Conservation (phyloP, 2,797 vertebrate species). For the Cyprinella venusta region DNA sequence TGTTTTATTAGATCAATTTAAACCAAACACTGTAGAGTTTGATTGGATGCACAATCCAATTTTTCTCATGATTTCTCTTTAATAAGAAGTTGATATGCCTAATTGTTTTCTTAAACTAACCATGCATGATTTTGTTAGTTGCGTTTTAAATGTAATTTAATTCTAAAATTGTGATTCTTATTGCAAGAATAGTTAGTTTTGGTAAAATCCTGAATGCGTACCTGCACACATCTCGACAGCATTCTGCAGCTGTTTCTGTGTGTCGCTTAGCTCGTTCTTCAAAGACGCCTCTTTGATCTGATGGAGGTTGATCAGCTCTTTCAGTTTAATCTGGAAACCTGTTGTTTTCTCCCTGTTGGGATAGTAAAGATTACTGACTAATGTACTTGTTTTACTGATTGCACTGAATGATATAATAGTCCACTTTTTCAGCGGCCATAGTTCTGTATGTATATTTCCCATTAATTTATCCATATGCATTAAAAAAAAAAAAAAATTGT, state of each 20-base stretch:
- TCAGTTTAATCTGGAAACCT: conserved; percentile 65
- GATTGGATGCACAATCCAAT: background rate
- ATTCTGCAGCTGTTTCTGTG: conserved; percentile 66
- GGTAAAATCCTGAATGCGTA: background rate
- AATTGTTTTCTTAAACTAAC: background rate
- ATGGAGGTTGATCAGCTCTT: conserved; percentile 67
- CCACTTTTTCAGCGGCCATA: background rate
- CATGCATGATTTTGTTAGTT: background rate
- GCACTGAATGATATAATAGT: background rate
- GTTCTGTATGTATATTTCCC: background rate
- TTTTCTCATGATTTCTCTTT: background rate
- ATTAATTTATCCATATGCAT: background rate
- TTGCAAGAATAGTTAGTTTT: background rate
- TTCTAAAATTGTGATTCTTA: background rate
- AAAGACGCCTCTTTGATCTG: conserved; percentile 64
- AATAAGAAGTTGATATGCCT: background rate
- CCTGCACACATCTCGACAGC: conserved; percentile 64
- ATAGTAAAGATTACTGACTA: conserved; percentile 41
- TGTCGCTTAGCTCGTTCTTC: conserved; percentile 63
- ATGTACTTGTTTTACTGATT: background rate
- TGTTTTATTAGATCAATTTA: background rate
- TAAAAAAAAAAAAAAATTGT: background rate
- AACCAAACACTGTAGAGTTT: background rate
- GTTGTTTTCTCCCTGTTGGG: conserved; percentile 67
- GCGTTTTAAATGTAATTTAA: background rate